Percentiles rank a stretch among this genome's conserved stretches.
phyloP scores from a whole-genome alignment of 2,113 vertebrate genomes.

The Indicator maculatus region DNA sequence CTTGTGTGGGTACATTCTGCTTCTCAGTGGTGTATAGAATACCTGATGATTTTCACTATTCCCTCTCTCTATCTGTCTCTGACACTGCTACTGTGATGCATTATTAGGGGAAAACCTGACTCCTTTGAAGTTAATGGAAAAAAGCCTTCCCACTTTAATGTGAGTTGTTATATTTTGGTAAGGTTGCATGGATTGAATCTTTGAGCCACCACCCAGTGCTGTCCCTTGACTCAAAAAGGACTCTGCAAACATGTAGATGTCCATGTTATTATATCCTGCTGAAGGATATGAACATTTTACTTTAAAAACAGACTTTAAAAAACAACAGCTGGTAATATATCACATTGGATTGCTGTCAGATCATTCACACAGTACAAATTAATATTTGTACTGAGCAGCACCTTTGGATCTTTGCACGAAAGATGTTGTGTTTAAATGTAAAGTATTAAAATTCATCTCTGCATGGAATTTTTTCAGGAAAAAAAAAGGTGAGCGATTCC shows the following conservation, averaged over 20 bases:
- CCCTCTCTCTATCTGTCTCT: background rate
- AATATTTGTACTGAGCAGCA: constrained; percentile 20
- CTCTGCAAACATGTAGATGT: background rate
- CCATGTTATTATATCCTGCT: background rate
- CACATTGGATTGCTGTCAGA: background rate
- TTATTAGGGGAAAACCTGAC: constrained; percentile 13
- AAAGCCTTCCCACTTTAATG: background rate
- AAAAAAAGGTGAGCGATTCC: background rate
- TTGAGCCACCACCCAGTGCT: background rate
- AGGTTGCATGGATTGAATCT: background rate
- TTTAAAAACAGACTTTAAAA: background rate
- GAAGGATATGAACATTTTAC: background rate
- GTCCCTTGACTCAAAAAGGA: background rate
- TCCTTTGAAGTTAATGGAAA: background rate
- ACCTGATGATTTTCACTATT: background rate
- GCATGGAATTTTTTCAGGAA: background rate
- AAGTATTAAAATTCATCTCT: constrained; percentile 38
- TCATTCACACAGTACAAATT: constrained; percentile 7
- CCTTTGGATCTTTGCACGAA: constrained; percentile 15
- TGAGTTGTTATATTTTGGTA: background rate
- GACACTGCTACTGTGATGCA: background rate
- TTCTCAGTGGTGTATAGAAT: background rate
- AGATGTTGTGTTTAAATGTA: background rate
- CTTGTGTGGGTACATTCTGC: background rate
- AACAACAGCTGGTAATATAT: background rate